A percentile compares a stretch with the other conserved stretches of the same genome.
These are phyloP conservation scores for Glossosoma conforme DNA, from an alignment of 1,140 invertebrate species.

Conservation along the genomic window DNA sequence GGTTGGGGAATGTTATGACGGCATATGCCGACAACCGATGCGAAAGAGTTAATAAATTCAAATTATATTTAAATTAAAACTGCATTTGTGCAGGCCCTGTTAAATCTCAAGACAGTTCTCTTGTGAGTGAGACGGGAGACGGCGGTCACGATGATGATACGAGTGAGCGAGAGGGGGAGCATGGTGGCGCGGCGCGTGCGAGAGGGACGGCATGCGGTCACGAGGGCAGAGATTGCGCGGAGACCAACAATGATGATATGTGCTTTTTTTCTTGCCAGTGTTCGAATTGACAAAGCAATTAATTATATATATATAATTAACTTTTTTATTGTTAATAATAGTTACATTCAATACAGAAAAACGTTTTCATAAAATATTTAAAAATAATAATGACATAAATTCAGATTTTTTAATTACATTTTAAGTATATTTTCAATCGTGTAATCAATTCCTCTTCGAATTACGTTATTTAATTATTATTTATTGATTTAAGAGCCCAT, in stretches of 20 bases:
- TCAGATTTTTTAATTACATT: background rate
- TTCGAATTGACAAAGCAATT: slow-evolving; percentile 20
- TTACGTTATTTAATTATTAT: background rate
- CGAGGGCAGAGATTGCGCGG: slow-evolving; percentile 29
- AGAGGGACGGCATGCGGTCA: slow-evolving; percentile 18
- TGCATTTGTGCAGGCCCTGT: no score
- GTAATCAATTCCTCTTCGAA: background rate
- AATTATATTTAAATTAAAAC: no score
- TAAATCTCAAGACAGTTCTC: no score
- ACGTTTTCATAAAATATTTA: background rate
- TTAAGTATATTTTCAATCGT: background rate
- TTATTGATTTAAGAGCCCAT: no score
- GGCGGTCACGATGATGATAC: background rate
- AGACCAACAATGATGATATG: slow-evolving; percentile 26
- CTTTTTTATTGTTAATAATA: background rate
- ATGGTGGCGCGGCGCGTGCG: slow-evolving; percentile 13
- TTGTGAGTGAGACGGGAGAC: no score
- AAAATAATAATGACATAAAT: background rate
- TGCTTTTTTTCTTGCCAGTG: slow-evolving; percentile 23
- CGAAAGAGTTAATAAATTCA: no score
- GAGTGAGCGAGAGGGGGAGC: no score
- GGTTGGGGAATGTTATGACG: no score
- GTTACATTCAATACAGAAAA: background rate
- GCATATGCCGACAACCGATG: no score
- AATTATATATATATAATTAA: background rate